Conservation (phyloP, 2,797 vertebrate genomes). For the Argya squamiceps region DNA sequence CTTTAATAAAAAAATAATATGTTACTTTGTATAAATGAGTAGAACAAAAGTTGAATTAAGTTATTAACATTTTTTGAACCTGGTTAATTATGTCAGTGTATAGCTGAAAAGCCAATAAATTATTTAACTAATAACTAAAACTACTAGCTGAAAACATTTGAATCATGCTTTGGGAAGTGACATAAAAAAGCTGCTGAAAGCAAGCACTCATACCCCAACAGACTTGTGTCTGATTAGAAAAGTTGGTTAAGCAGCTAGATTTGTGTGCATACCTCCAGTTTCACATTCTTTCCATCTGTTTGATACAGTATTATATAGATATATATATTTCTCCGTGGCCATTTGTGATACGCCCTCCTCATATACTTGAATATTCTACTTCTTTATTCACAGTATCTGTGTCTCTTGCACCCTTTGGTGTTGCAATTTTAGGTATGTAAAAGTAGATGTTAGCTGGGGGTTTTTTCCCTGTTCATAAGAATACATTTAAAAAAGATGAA, state of each 20-base stretch:
- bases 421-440: constrained; percentile 92
- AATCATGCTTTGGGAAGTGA: constrained; percentile 59
- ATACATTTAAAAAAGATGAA: constrained; percentile 81
- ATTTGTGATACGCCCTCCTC: constrained; percentile 84
- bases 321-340: constrained; percentile 87
- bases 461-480: constrained; percentile 84
- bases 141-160: constrained; percentile 58
- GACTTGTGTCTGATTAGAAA: constrained; percentile 74
- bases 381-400: constrained; percentile 89
- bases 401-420: constrained; percentile 88
- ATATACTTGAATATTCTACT: constrained; percentile 86
- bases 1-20: constrained; percentile 33
- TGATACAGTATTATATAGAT: constrained; percentile 86
- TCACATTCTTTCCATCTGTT: constrained; percentile 80
- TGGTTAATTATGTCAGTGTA: constrained; percentile 78
- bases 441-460: constrained; percentile 89
- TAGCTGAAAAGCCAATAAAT: constrained; percentile 79
- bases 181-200: constrained; percentile 54
- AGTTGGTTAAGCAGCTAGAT: constrained; percentile 77
- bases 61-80: constrained; percentile 77
- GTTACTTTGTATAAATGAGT: constrained; percentile 82
- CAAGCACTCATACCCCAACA: constrained; percentile 60
- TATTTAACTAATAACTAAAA: constrained; percentile 80
- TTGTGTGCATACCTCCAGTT: constrained; percentile 77
- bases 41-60: constrained; percentile 78